A percentile compares a stretch with the other conserved stretches of the same genome.
phyloP scores from a whole-genome alignment of 2,888 invertebrate species.

The Chloromyia formosa region DNA sequence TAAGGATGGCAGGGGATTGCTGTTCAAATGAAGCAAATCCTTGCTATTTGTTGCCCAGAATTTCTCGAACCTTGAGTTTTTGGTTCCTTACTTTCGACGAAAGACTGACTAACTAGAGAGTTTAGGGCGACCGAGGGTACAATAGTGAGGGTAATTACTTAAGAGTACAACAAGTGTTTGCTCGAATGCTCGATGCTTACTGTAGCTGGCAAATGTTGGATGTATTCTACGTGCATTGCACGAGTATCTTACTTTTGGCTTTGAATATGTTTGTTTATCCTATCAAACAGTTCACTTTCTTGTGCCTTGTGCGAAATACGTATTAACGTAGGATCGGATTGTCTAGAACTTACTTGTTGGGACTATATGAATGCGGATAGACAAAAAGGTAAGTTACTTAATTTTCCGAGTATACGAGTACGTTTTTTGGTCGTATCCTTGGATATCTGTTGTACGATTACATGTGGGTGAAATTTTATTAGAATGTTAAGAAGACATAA shows the following conservation, averaged over 20 bases:
- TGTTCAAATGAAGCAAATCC: background rate
- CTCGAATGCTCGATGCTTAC: conserved; percentile 2
- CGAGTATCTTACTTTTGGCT: conserved; percentile 7
- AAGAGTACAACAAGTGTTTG: conserved; percentile 27
- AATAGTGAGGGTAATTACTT: background rate
- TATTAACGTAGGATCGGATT: background rate
- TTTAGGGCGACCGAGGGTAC: background rate
- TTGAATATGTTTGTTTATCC: conserved; percentile 5
- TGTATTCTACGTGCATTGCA: no score
- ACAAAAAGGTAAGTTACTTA: conserved; percentile 10
- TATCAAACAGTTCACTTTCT: background rate
- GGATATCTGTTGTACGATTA: no score
- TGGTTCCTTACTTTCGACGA: background rate
- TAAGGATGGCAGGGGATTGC: no score
- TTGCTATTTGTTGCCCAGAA: background rate
- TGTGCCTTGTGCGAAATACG: no score
- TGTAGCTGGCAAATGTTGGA: background rate
- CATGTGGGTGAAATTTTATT: background rate
- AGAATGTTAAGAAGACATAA: background rate
- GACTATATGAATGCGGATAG: background rate
- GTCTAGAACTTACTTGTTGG: background rate
- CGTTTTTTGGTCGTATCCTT: background rate
- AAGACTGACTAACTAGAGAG: background rate
- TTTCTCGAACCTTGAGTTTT: conserved; percentile 2
- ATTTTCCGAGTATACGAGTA: background rate